A percentile compares a stretch with the other conserved stretches of the same genome.
Conservation (phyloP, 2,797 vertebrate genomes). For the Denticeps clupeoides region DNA sequence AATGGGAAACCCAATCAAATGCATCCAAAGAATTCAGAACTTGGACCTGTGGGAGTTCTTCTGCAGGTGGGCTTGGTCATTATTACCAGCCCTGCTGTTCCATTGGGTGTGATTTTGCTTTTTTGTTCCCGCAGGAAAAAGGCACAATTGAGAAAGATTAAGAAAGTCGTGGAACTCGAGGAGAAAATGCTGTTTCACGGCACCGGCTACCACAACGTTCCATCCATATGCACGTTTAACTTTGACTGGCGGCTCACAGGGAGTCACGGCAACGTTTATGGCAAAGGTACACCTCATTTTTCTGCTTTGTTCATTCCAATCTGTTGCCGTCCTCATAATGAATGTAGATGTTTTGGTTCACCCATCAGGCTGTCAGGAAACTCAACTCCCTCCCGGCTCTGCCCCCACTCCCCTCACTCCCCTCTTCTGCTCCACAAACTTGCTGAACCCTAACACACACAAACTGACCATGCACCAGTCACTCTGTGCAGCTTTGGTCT, state of each 20-base stretch:
- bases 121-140: constrained; percentile 74
- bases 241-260: constrained; percentile 96
- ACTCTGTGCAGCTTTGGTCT: no score
- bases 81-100: no score
- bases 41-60: constrained; percentile 96
- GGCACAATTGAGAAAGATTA: constrained; percentile 85
- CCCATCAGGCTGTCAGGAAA: no score
- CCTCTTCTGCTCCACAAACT: no score
- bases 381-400: no score
- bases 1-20: constrained; percentile 81
- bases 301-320: no score
- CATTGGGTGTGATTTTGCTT: no score
- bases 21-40: constrained; percentile 93
- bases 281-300: constrained; percentile 70
- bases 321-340: no score
- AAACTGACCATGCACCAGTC: no score
- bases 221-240: constrained; percentile 94
- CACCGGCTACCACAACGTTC: constrained; percentile 86
- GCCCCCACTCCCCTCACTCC: no score
- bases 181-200: constrained; percentile 96
- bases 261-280: constrained; percentile 84
- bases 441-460: no score
- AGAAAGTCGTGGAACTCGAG: constrained; percentile 71
- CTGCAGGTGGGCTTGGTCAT: constrained; percentile 85
- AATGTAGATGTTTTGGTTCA: no score